Conservation (phyloP, 2,113 vertebrate genomes). For the Vulpes vulpes region DNA sequence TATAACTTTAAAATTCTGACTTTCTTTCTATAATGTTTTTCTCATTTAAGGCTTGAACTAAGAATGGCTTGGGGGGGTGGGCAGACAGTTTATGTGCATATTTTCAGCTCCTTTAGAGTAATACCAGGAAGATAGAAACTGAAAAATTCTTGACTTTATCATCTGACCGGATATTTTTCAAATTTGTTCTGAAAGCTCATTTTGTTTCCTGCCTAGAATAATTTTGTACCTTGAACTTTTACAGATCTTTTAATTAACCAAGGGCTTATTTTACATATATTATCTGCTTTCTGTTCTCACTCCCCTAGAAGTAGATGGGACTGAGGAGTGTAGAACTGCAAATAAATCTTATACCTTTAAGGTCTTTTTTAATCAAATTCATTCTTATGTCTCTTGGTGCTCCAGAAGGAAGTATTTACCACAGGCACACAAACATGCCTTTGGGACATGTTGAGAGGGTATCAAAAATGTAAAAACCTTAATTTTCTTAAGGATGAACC, state of each 20-base stretch:
- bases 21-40: neutral
- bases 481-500: neutral
- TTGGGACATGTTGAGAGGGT: neutral
- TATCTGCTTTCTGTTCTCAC: neutral
- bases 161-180: neutral
- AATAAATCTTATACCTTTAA: neutral
- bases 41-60: neutral
- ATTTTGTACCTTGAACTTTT: neutral
- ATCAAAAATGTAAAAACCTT: neutral
- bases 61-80: neutral
- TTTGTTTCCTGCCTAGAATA: neutral
- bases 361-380: neutral
- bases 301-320: neutral
- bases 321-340: neutral
- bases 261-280: neutral
- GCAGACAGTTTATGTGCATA: neutral
- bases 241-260: neutral
- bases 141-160: neutral
- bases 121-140: neutral
- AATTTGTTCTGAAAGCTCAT: neutral
- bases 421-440: neutral
- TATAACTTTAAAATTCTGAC: slow-evolving; percentile 3
- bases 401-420: neutral
- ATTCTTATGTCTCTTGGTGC: neutral
- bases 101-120: neutral